Conservation (phyloP, 2,888 invertebrate species). For the Lobophora halterata region DNA sequence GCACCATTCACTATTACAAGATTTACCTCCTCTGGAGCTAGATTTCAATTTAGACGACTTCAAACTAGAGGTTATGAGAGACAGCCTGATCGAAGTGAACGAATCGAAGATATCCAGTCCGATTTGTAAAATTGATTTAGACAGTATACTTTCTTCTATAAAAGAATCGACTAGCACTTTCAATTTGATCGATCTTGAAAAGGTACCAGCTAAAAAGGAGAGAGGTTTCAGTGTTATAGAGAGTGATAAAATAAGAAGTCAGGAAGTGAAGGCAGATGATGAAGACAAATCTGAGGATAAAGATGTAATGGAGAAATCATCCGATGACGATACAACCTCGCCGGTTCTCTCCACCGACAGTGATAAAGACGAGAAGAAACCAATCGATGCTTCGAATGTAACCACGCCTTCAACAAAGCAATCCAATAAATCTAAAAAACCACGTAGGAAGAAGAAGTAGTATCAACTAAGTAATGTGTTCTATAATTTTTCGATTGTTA, state of each 20-base stretch:
- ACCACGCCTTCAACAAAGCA: constrained; percentile 62
- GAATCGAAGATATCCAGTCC: constrained; percentile 62
- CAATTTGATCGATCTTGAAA: constrained; percentile 69
- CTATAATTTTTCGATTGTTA: constrained; percentile 44
- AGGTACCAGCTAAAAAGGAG: constrained; percentile 60
- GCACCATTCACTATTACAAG: constrained; percentile 61
- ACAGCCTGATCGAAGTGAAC: constrained; percentile 62
- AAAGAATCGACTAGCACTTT: constrained; percentile 67
- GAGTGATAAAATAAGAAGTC: constrained; percentile 64
- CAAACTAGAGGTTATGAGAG: constrained; percentile 70
- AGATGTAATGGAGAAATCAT: constrained; percentile 75
- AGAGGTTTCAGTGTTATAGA: constrained; percentile 68
- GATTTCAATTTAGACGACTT: constrained; percentile 71
- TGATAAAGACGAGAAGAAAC: constrained; percentile 74
- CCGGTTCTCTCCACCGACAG: constrained; percentile 79
- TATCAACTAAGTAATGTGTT: constrained; percentile 57
- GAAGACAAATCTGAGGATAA: constrained; percentile 50
- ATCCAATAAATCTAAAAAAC: constrained; percentile 75
- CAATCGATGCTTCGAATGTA: constrained; percentile 56
- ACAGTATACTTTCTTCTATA: constrained; percentile 67
- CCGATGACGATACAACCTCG: constrained; percentile 79
- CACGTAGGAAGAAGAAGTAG: constrained; percentile 83
- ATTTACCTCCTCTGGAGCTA: constrained; percentile 64
- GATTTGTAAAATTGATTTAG: constrained; percentile 72
- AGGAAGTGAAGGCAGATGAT: constrained; percentile 64